phyloP scores from a whole-genome alignment of 1,140 invertebrate genomes.

The Ceratina calcarata region DNA sequence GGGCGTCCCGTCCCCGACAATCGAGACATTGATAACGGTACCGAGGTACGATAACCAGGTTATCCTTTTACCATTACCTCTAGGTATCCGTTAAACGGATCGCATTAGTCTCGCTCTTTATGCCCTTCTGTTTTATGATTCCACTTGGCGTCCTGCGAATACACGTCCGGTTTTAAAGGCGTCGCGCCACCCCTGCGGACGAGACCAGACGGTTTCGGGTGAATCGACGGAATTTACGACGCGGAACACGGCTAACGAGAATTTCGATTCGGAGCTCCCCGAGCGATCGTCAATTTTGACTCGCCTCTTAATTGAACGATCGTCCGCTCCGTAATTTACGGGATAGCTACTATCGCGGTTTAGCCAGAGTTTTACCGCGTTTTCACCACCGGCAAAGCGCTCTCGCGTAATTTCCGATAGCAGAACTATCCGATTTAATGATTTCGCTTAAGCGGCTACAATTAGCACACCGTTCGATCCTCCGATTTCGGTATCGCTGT shows the following conservation, averaged over 20 bases:
- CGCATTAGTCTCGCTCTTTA: no score
- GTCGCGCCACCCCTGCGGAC: no score
- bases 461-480: background rate
- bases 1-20: slow-evolving; percentile 10
- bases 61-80: background rate
- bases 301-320: slow-evolving; percentile 6
- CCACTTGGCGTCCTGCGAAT: no score
- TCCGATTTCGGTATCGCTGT: background rate
- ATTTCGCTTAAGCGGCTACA: background rate
- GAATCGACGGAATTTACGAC: background rate
- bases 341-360: background rate
- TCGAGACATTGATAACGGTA: slow-evolving; percentile 27
- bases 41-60: no score
- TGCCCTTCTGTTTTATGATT: no score
- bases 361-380: background rate
- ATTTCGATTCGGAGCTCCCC: background rate
- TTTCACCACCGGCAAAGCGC: background rate
- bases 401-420: background rate
- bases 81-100: background rate
- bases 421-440: background rate
- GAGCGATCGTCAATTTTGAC: background rate
- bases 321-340: background rate
- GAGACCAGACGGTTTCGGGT: no score
- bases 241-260: background rate
- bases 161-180: no score